These are phyloP conservation scores for Calypte anna DNA, from an alignment of 2,113 vertebrate species.

Conservation along the genomic window DNA sequence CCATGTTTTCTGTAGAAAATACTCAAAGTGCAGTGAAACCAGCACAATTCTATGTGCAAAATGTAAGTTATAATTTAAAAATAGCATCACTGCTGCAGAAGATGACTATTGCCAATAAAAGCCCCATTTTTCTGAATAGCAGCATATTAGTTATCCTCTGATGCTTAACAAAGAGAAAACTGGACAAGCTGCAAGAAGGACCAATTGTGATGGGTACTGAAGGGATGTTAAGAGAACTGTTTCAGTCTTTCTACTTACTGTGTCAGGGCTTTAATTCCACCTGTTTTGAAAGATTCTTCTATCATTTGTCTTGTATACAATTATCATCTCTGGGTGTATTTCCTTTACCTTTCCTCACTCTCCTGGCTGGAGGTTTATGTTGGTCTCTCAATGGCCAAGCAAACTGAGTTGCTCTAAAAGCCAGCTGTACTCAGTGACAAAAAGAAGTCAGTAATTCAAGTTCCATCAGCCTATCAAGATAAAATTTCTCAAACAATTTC, in stretches of 20 bases:
- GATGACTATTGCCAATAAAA: constrained; percentile 2
- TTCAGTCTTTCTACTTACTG: background rate
- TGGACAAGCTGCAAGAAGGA: background rate
- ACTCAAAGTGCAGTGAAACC: background rate
- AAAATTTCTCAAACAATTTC: background rate
- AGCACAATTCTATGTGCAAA: background rate
- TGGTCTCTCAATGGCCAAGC: background rate
- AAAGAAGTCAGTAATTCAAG: background rate
- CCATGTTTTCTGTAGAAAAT: background rate
- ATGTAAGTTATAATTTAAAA: constrained; percentile 4
- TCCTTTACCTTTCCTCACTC: background rate
- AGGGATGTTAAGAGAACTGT: background rate
- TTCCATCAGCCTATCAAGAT: background rate
- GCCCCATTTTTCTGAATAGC: background rate
- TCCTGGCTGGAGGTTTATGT: background rate
- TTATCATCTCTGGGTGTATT: background rate
- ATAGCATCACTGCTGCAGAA: background rate
- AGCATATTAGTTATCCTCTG: background rate
- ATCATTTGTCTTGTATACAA: background rate
- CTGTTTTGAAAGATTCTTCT: background rate
- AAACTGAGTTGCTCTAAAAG: background rate
- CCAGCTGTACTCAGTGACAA: background rate
- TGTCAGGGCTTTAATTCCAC: background rate
- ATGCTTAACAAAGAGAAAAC: constrained; percentile 16
- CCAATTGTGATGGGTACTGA: background rate